phyloP scores from a whole-genome alignment of 2,797 vertebrate genomes.

The Muraenolepis orangiensis region DNA sequence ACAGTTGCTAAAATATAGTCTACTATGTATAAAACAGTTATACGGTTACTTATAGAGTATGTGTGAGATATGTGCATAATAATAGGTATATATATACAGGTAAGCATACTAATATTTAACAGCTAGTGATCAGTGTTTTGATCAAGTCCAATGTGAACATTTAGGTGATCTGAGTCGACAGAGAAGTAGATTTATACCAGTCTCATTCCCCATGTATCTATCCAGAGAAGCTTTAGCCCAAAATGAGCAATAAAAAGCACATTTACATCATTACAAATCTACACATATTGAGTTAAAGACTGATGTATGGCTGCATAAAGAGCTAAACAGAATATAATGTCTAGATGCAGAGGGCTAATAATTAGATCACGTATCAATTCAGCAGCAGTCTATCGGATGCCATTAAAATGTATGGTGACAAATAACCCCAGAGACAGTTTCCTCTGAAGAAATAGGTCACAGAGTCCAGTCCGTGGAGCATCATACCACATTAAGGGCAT shows the following conservation, averaged over 20 bases:
- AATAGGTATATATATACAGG: too few relatives aligned
- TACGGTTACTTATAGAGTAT: too few relatives aligned
- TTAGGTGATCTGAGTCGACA: too few relatives aligned
- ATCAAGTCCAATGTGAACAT: too few relatives aligned
- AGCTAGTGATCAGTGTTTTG: too few relatives aligned
- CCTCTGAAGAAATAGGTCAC: conserved; percentile 99
- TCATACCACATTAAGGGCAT: conserved; percentile 99
- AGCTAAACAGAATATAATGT: conserved; percentile 80
- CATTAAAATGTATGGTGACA: conserved; percentile 98
- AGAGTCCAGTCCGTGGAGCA: conserved; percentile 99
- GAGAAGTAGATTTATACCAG: not conserved
- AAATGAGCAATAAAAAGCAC: conserved; percentile 8
- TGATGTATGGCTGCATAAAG: conserved; percentile 25
- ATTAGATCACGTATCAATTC: conserved; percentile 85
- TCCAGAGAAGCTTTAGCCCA: not conserved
- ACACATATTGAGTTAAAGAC: conserved; percentile 29
- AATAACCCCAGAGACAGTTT: conserved; percentile 97
- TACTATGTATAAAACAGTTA: too few relatives aligned
- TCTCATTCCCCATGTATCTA: conserved; percentile 14
- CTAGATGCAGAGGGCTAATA: conserved; percentile 83
- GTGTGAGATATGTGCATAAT: too few relatives aligned
- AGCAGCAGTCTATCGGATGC: conserved; percentile 94
- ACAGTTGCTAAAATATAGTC: too few relatives aligned
- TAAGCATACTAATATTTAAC: too few relatives aligned
- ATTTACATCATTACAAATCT: conserved; percentile 24